Percentiles rank a stretch among this genome's conserved stretches.
phyloP scores from a whole-genome alignment of 2,113 vertebrate species.

The Cacatua alba region DNA sequence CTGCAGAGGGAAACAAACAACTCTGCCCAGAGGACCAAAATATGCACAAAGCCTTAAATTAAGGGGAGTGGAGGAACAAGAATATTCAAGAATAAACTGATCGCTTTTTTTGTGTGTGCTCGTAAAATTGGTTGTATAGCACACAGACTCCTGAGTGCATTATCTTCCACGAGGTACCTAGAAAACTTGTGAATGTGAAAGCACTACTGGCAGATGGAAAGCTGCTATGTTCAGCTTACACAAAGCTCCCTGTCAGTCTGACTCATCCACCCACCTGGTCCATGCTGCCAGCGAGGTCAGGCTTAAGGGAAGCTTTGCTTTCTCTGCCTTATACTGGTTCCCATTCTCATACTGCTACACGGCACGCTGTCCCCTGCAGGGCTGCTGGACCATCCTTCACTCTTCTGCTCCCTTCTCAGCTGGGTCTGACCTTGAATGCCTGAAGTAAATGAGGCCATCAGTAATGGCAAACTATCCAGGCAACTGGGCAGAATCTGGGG shows the following conservation, averaged over 20 bases:
- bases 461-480: neutral
- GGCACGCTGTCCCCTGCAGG: neutral
- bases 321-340: neutral
- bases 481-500: neutral
- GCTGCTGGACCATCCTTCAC: neutral
- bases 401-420: neutral
- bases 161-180: neutral
- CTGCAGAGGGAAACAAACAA: neutral
- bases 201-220: neutral
- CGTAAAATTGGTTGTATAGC: neutral
- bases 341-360: fast-evolving
- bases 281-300: neutral
- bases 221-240: neutral
- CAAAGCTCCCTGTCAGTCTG: neutral
- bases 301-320: neutral
- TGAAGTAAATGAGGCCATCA: neutral
- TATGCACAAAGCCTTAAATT: neutral
- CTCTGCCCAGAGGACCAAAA: neutral
- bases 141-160: neutral
- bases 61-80: neutral
- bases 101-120: neutral
- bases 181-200: constrained; percentile 7
- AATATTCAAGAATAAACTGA: neutral
- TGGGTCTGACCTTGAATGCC: neutral
- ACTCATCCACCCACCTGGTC: neutral